Percentiles rank a stretch among this genome's conserved stretches.
These are phyloP conservation scores for Hydractinia symbiolongicarpus DNA, from an alignment of 30 jellyfish, hydroid and myxozoan genomes.

Conservation along the genomic window DNA sequence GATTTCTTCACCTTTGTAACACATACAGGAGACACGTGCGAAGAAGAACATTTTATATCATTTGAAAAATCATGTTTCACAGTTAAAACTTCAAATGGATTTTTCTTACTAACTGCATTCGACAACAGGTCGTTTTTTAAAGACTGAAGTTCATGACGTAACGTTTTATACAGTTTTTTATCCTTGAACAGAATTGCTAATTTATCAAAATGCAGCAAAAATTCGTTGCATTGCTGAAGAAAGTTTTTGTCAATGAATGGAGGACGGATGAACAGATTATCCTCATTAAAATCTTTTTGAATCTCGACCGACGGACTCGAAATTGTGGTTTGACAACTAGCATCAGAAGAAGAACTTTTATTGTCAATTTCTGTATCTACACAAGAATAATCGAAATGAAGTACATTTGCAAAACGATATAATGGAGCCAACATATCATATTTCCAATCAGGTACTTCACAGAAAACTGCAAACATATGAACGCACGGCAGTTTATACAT, in stretches of 20 bases:
- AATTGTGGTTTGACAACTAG: background rate
- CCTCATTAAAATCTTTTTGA: background rate
- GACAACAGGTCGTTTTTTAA: too few relatives aligned
- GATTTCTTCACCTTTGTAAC: too few relatives aligned
- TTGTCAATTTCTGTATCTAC: background rate
- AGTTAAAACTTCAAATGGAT: too few relatives aligned
- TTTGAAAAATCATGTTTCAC: too few relatives aligned
- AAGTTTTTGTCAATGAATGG: background rate
- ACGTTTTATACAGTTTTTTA: background rate
- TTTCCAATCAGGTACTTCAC: constrained; percentile 11
- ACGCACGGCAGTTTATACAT: constrained; percentile 15
- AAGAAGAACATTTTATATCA: too few relatives aligned
- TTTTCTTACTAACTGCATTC: too few relatives aligned
- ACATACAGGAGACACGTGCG: too few relatives aligned
- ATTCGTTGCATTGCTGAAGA: background rate
- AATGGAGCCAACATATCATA: constrained; percentile 23
- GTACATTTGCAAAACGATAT: constrained; percentile 1
- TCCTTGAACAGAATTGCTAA: background rate
- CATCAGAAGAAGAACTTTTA: background rate
- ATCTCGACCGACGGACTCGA: background rate
- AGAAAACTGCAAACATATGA: constrained; percentile 13
- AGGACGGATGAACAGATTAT: too few relatives aligned
- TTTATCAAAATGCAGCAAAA: background rate
- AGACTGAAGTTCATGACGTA: too few relatives aligned
- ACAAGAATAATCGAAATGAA: constrained; percentile 17